Evolutionary conservation across 2,888 invertebrate species (phyloP), one percentile per base, ranked within the genome.

Genomic region (Physocephala rufipes): DNA sequence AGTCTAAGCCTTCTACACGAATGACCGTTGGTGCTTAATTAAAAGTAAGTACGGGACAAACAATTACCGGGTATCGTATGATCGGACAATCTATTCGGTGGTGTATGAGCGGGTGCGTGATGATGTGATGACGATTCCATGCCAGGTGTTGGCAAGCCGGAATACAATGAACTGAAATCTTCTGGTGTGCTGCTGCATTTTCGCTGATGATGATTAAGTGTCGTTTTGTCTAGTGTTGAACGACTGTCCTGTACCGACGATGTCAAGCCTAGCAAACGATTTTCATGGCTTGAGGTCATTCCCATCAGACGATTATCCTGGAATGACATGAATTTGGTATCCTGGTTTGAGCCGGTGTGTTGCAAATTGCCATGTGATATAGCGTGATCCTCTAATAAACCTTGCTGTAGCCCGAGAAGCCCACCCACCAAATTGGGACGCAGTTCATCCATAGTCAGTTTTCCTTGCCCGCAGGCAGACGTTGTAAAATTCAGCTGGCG

Each of bases 181-280:
- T 96, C 96, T 58, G 94, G 93, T 65, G 93, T 93, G 30, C 93
- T 93, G 87, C 94, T 93, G 87, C 94, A 94, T 87, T 94, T 94
- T 80, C 88, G 81, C 84, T 88, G 85, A 36, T 36, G n/a, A 82
- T 87, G 79, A 66, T 82, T 79, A 7, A 84, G 81, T 12, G 90
- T 89, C 75, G 89, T 89, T 81, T 88, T 89, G 82, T 90, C 90
- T 49, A 84, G 77, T 36, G 84, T 81, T 13, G 88, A 87, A 71
- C 89, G 86, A 79, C 87, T 89, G 82, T 90, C 90, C 76, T 89
- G 85, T 69, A 84, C 83, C 13, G 85, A 88, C 73, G 88, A 88
- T 64, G 85, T 82, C 74, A 86, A 76, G 59, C 86, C 86, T 43
- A 86, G 80, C 69, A 86, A 76, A 1, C 86, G 85, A 72, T 86